phyloP scores from a whole-genome alignment of 2,113 vertebrate species.

The Orthonyx spaldingii region DNA sequence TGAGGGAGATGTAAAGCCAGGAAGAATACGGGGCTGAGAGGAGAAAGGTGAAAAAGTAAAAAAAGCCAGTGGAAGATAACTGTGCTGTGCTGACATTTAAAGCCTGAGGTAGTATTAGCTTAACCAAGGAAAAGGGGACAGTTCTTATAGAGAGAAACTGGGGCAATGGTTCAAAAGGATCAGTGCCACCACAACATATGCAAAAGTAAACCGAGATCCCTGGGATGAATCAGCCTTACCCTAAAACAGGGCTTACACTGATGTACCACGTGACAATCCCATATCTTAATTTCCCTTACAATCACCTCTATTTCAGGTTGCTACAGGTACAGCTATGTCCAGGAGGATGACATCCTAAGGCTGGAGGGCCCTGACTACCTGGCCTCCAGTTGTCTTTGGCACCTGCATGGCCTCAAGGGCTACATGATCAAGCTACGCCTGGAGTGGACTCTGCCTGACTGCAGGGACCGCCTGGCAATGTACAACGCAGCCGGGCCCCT shows the following conservation, averaged over 20 bases:
- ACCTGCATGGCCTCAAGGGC: conserved; percentile 77
- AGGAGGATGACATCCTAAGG: conserved; percentile 45
- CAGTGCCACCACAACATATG: neutral
- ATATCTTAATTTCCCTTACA: neutral
- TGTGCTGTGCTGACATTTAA: neutral
- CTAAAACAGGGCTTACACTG: neutral
- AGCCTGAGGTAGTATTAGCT: neutral
- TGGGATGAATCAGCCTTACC: neutral
- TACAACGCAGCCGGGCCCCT: conserved; percentile 78
- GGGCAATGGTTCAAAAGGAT: neutral
- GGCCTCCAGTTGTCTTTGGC: conserved; percentile 87
- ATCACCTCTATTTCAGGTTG: conserved; percentile 73
- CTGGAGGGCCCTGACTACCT: conserved; percentile 81
- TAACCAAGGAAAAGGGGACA: neutral
- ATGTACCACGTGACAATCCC: neutral
- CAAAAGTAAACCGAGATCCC: neutral
- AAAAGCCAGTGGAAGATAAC: neutral
- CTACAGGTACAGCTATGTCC: conserved; percentile 81
- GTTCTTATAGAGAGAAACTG: neutral
- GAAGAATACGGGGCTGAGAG: neutral
- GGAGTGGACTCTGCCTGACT: conserved; percentile 84
- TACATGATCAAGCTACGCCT: conserved; percentile 83
- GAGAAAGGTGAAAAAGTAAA: neutral
- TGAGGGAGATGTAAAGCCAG: neutral
- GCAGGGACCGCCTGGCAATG: conserved; percentile 85